Conservation (phyloP, 2,888 invertebrate species). For the Lysandra coridon region DNA sequence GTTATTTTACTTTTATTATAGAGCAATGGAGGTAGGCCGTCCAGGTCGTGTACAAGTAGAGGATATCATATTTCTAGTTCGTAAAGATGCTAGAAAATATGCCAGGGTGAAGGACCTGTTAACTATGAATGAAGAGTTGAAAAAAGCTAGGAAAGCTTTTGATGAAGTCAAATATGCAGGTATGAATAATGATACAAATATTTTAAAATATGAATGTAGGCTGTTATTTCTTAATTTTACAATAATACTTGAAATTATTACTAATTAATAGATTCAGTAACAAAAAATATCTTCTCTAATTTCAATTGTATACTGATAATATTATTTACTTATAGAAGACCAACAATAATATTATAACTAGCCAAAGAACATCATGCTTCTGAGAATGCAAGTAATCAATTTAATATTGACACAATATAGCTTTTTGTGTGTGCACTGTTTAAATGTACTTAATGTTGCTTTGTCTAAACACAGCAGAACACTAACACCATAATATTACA, state of each 20-base stretch:
- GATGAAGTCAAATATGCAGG: slow-evolving; percentile 99
- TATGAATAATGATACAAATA: slow-evolving; percentile 60
- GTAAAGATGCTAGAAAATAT: slow-evolving; percentile 98
- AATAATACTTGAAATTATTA: neutral
- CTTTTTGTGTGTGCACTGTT: slow-evolving; percentile 62
- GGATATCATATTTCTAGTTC: slow-evolving; percentile 96
- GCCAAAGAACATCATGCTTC: slow-evolving; percentile 65
- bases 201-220: neutral
- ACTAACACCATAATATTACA: slow-evolving; percentile 12
- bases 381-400: slow-evolving; percentile 77
- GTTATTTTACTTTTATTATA: slow-evolving; percentile 53
- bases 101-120: slow-evolving; percentile 97
- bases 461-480: slow-evolving; percentile 23
- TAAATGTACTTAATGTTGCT: slow-evolving; percentile 32
- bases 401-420: slow-evolving; percentile 58
- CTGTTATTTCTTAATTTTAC: neutral
- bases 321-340: slow-evolving; percentile 73
- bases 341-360: slow-evolving; percentile 74
- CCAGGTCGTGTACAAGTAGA: slow-evolving; percentile 98
- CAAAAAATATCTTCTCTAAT: neutral
- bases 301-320: slow-evolving; percentile 39
- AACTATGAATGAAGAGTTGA: slow-evolving; percentile 99
- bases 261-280: neutral
- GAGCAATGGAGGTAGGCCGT: slow-evolving; percentile 97
- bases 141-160: slow-evolving; percentile 99